Conservation (phyloP, 2,797 vertebrate species). For the Micromesistius poutassou region DNA sequence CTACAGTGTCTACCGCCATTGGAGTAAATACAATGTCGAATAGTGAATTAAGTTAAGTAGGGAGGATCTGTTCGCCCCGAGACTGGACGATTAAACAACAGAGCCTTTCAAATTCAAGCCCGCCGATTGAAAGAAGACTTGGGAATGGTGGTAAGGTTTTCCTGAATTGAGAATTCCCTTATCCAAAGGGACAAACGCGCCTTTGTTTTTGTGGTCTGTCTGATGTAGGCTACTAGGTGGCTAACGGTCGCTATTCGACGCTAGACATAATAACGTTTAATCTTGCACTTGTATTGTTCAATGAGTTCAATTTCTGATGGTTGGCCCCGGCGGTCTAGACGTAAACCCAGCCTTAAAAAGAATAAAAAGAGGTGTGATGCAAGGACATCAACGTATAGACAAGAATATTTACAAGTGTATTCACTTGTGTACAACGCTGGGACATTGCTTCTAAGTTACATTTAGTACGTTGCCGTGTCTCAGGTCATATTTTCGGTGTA, state of each 20-base stretch:
- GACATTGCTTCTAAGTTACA: neutral
- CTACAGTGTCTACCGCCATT: neutral
- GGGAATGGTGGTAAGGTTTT: slow-evolving; percentile 4
- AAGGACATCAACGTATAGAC: neutral
- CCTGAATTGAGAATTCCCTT: neutral
- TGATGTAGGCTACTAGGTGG: neutral
- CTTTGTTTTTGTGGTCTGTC: neutral
- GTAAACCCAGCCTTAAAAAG: neutral
- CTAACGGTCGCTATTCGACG: neutral
- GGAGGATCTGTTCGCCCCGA: neutral
- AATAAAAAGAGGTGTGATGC: neutral
- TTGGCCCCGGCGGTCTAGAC: neutral
- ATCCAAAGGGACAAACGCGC: neutral
- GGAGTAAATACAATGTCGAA: neutral
- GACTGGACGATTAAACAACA: neutral
- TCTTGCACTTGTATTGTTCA: neutral
- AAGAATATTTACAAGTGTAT: no score
- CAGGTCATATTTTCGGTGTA: neutral
- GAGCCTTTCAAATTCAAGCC: neutral
- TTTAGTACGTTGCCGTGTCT: neutral
- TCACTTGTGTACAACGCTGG: no score
- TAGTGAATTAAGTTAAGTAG: neutral
- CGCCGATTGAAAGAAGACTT: neutral
- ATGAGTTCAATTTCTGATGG: neutral
- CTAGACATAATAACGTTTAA: neutral